Base-by-base conservation (phyloP, 2,888 invertebrate genomes). In the Caenorhabditis virilis region DNA sequence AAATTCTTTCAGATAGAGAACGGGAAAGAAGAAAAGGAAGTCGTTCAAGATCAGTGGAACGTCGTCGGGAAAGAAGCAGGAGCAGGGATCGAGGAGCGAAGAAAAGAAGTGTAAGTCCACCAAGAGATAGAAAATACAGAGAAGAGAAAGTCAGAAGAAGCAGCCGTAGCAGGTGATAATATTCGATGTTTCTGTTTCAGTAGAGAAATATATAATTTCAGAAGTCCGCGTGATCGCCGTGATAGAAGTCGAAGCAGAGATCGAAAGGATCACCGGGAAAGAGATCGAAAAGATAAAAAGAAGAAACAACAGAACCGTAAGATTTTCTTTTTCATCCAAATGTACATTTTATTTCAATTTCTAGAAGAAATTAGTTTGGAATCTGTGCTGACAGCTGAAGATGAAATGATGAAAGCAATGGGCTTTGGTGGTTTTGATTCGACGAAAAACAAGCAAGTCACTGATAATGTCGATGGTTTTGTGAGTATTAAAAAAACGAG, bases 391-490 rank as follows among this genome's bases (percentile, higher is more conserved):
- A 27, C 45, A 36, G 53, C 25, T 20, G 66, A 66, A 23, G 78
- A 82, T 7, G 79, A 79, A 11, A 72, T 81, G 71, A 72, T 72
- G 69, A 72, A 70, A 26, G 53, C 91, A 63, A 95, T 98, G 95
- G 98, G 97, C 18, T 98, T 98, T 85, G 91, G 91, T 85, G 90
- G 89, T 67, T 98, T 98, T 85, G 92, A 95, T 83, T 89, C 92
- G 0, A 95, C 97, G 0, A 97, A 98, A 59, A 81, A 81, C 52
- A 81, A 77, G 50, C 78, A 79, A 72, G 94, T 97, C 0, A 90
- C 91, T 0, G 93, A 92, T 27, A 97, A 97, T 84, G 91, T 94
- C 78, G 89, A 89, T 53, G 94, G 93, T n/a, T 91, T 90, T 26
- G 94, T 95, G 69, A 95, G 95, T 84, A 92, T 95, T 58, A 93